These are phyloP conservation scores for Drosophila asahinai DNA, from an alignment of 1,140 invertebrate genomes.

Conservation along the genomic window DNA sequence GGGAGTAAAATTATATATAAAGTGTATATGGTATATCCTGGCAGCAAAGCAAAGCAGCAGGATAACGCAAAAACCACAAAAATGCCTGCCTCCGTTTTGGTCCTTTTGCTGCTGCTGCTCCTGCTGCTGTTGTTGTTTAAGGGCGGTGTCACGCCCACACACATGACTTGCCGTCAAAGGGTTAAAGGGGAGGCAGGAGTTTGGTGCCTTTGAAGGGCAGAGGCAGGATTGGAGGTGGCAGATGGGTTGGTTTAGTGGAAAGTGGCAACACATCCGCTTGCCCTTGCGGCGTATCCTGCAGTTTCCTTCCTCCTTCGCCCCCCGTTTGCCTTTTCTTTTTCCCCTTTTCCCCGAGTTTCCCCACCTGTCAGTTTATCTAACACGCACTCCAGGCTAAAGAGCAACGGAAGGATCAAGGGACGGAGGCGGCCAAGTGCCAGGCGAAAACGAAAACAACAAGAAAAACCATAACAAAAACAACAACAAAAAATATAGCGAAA, in stretches of 20 bases:
- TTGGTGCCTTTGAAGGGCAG: neutral
- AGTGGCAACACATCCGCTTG: conserved; percentile 74
- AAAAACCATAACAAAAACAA: conserved; percentile 1
- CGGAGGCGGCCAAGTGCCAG: conserved; percentile 25
- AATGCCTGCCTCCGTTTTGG: conserved; percentile 59
- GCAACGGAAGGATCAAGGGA: conserved; percentile 18
- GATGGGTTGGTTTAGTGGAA: conserved; percentile 35
- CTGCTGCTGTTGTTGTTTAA: conserved; percentile 33
- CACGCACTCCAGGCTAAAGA: conserved; percentile 67
- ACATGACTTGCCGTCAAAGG: conserved; percentile 65
- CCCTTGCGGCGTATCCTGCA: conserved; percentile 76
- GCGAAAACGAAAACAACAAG: conserved; percentile 23
- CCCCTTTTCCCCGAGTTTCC: conserved; percentile 14
- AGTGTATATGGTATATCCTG: conserved; percentile 7
- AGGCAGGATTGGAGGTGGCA: conserved; percentile 35
- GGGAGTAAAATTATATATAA: conserved; percentile 19
- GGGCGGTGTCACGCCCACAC: conserved; percentile 49
- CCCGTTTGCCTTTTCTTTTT: neutral
- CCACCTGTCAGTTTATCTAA: conserved; percentile 75
- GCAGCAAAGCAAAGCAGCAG: conserved; percentile 29
- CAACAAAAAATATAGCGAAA: neutral
- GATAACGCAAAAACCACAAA: conserved; percentile 67
- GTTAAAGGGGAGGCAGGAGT: conserved; percentile 21
- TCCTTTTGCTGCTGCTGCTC: conserved; percentile 20
- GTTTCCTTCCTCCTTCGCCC: conserved; percentile 54